Evolutionary conservation across 2,113 vertebrate species (phyloP).

Genomic region (Gymnobelideus leadbeateri): DNA sequence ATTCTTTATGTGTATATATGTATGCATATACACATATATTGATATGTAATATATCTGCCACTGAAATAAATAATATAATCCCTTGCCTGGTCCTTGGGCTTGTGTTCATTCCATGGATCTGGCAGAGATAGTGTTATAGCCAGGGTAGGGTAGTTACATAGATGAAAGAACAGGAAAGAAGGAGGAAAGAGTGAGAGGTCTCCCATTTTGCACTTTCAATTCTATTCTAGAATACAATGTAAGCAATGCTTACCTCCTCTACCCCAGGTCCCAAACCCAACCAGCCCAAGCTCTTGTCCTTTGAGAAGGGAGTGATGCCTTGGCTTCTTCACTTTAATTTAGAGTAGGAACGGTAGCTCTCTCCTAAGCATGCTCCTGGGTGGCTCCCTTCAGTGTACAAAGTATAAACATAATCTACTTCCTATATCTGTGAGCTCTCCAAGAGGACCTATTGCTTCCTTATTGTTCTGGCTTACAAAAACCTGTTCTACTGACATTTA

Average conservation of each 20-base stretch:
- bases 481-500: conserved; percentile 27
- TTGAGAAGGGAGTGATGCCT: background rate
- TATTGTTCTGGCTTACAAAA: conserved; percentile 36
- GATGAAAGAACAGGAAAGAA: conserved; percentile 13
- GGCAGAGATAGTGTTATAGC: conserved; percentile 1
- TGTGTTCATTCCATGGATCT: conserved; percentile 1
- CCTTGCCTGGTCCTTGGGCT: conserved; percentile 18
- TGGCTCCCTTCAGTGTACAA: background rate
- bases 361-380: background rate
- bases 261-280: background rate
- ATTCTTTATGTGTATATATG: conserved; percentile 32
- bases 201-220: background rate
- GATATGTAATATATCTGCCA: conserved; percentile 48
- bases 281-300: background rate
- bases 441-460: conserved; percentile 17
- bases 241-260: background rate
- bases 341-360: background rate
- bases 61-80: conserved; percentile 53
- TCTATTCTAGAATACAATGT: background rate
- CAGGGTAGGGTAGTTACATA: background rate
- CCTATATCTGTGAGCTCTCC: background rate
- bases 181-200: background rate
- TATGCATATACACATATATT: conserved; percentile 50
- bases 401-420: background rate
- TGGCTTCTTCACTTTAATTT: background rate